Base-by-base conservation (phyloP, 2,888 invertebrate species). In the Eristalis intricaria region DNA sequence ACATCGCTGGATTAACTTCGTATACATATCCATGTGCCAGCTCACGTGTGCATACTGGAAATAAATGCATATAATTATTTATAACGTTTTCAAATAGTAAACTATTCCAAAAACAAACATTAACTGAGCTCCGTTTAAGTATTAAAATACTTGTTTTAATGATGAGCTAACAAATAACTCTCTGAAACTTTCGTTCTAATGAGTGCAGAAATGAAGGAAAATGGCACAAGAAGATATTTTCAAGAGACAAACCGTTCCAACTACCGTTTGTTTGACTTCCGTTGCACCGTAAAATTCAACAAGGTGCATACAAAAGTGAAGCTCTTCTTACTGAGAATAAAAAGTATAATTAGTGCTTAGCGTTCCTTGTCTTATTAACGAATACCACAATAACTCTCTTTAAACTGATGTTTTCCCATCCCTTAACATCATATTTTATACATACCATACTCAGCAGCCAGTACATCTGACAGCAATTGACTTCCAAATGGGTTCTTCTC, bases 321-420 rank as follows among this genome's bases (percentile, higher is more conserved):
- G 60, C 60, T 60, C 61, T 35, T 22, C 60, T 63, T n/a, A 29
- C 58, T 64, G 23, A 70, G 60, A 26, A 81, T 61, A 74, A 70
- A 86, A 78, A 29, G 43, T 83, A 68, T 87, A 87, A 83, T 87
- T 87, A 83, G 79, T 68, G 71, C 78, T 83, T 73, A 79, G 79
- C 78, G 83, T 83, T 75, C 43, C 73, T 56, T 73, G 64, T 65
- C 75, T 58, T 71, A 63, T 76, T 83, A 71, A 70, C 78, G 40
- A 29, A 19, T 19, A 8, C 50, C 19, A 50, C 19, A 78, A 82
- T 78, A 70, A 43, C 81, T 77, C 43, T 19, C 66, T 64, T 56
- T 22, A 43, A 81, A 73, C 76, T 80, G 66, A 70, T 13, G 70
- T 56, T 68, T 61, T 68, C 4, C 56, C 70, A 26, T 56, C 61